Conservation (phyloP, 2,797 vertebrate species). For the Neostethus bicornis region DNA sequence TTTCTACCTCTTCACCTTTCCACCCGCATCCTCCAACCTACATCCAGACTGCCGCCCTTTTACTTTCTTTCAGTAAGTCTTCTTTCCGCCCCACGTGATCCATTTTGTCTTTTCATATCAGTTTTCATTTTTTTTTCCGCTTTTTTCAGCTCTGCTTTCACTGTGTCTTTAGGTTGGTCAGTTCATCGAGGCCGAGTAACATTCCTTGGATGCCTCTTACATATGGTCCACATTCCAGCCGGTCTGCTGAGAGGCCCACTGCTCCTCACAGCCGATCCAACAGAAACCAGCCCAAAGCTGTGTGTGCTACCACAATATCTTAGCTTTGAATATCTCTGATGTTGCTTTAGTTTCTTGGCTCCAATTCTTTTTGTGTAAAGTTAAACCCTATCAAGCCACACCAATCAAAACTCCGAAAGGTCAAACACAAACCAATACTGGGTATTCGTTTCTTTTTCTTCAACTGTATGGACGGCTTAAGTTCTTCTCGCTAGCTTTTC, state of each 20-base stretch:
- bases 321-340: slow-evolving; percentile 54
- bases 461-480: slow-evolving; percentile 2
- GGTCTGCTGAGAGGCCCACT: slow-evolving; percentile 85
- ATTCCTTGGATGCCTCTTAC: slow-evolving; percentile 95
- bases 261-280: slow-evolving; percentile 82
- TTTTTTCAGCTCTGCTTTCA: slow-evolving; percentile 45
- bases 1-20: neutral
- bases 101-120: slow-evolving; percentile 22
- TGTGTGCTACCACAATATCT: slow-evolving; percentile 65
- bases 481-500: slow-evolving; percentile 12
- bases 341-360: slow-evolving; percentile 48
- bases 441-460: slow-evolving; percentile 14
- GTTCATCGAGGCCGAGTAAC: slow-evolving; percentile 83
- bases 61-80: slow-evolving; percentile 5
- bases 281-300: slow-evolving; percentile 71
- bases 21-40: neutral
- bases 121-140: slow-evolving; percentile 35
- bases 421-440: neutral
- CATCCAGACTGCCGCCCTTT: slow-evolving; percentile 3
- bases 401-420: slow-evolving; percentile 27
- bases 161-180: slow-evolving; percentile 80
- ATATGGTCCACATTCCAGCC: slow-evolving; percentile 97
- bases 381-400: slow-evolving; percentile 15
- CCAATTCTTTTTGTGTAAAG: slow-evolving; percentile 26
- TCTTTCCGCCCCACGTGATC: slow-evolving; percentile 3